phyloP scores from a whole-genome alignment of 2,113 vertebrate genomes.

The Sinosuthora webbiana region DNA sequence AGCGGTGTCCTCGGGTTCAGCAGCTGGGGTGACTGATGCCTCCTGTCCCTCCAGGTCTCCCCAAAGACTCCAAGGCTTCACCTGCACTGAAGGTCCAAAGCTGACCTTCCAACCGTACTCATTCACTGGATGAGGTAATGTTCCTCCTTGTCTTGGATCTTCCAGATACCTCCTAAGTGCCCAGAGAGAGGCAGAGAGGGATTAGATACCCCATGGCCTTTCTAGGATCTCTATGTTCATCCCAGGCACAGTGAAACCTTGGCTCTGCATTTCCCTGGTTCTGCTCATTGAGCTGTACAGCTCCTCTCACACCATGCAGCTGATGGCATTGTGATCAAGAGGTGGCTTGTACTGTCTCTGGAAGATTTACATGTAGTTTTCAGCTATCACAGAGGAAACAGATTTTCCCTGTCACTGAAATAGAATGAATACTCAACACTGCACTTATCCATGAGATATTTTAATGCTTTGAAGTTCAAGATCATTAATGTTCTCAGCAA shows the following conservation, averaged over 20 bases:
- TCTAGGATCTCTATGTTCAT: neutral
- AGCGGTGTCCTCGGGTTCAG: neutral
- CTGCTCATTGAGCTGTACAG: neutral
- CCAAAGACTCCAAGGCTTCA: neutral
- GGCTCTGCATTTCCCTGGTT: neutral
- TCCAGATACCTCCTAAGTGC: neutral
- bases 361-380: neutral
- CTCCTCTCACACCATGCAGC: accelerated
- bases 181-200: neutral
- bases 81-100: neutral
- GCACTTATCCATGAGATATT: neutral
- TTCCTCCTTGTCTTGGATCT: neutral
- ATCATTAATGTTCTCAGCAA: neutral
- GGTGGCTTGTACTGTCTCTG: neutral
- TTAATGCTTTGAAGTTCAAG: slow-evolving; percentile 36
- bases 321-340: neutral
- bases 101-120: neutral
- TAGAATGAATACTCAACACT: neutral
- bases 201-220: neutral
- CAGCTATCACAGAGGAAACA: neutral
- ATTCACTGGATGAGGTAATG: neutral
- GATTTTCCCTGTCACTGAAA: neutral
- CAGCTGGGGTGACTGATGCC: neutral
- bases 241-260: neutral
- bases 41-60: neutral